Percentiles rank a stretch among this genome's conserved stretches.
Evolutionary conservation across 2,888 invertebrate genomes (phyloP).

Genomic region (Drosophila histrio): DNA sequence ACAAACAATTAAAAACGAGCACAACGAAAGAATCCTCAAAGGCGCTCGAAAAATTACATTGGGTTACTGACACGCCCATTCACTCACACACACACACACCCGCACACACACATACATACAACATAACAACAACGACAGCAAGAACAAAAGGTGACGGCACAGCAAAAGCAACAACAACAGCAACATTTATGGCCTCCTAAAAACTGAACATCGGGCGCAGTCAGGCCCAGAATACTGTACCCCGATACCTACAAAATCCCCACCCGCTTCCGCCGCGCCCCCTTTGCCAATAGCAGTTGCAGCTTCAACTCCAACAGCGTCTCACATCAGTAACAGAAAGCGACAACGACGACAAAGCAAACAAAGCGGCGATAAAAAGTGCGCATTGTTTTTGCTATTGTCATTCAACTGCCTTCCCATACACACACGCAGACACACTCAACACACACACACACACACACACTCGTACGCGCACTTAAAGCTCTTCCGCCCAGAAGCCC

Average conservation of each 20-base stretch:
- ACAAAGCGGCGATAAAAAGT: constrained; percentile 65
- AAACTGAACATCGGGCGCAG: constrained; percentile 49
- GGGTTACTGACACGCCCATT: constrained; percentile 28
- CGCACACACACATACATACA: neutral
- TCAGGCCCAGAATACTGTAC: constrained; percentile 14
- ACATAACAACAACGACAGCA: neutral
- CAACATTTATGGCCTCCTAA: constrained; percentile 54
- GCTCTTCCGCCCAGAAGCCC: neutral
- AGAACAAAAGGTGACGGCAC: constrained; percentile 8
- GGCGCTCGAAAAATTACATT: constrained; percentile 25
- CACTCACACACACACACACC: constrained; percentile 17
- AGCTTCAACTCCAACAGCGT: constrained; percentile 20
- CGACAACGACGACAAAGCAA: constrained; percentile 17
- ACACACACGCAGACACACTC: neutral
- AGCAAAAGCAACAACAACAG: constrained; percentile 16
- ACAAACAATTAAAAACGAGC: constrained; percentile 71
- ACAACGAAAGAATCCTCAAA: constrained; percentile 45
- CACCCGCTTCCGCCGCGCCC: neutral
- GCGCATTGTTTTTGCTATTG: constrained; percentile 64
- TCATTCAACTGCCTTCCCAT: constrained; percentile 37
- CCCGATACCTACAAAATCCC: neutral
- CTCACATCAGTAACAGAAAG: constrained; percentile 16
- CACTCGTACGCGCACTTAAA: neutral
- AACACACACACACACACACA: constrained; percentile 1
- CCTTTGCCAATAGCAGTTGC: neutral